Evolutionary conservation across 1,140 invertebrate species (phyloP), one percentile per base, ranked within the genome.

Genomic region (Calephelis virginiensis): DNA sequence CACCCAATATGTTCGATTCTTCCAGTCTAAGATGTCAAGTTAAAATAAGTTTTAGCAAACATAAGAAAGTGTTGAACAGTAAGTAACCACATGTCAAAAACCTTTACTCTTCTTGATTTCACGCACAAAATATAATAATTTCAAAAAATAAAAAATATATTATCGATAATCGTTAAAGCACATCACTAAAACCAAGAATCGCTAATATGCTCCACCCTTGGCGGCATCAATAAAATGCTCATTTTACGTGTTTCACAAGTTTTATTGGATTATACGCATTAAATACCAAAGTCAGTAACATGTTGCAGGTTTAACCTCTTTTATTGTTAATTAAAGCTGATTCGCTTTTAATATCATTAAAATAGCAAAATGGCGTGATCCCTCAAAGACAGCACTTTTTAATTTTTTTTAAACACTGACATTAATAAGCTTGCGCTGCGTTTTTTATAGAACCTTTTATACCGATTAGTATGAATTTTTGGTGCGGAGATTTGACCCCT

Each of bases 191-290:
- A 12, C 53, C 12, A 12, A 37, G 53, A 37, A 37, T 37, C 9
- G 6, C 28, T 17, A 28, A 56, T 56, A 28, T 56, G 53, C 28
- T 28, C 53, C 53, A 56, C 53, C 53, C 53, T 56, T 56, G 53
- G 53, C 53, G 53, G 14, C 6, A 56, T 56, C 53, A 56, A 56
- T 56, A 56, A 56, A 56, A 56, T 56, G 28, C 28, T 9, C 53
- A 56, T 17, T 56, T 56, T 56, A 56, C 53, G 53, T 56, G 17
- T 56, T 56, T 56, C 17, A 56, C 53, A 56, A 12, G 53, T 56
- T 56, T 56, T 56, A 56, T 56, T 17, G 28, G 17, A 28, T 56
- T 56, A 10, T 56, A 28, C 28, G 17, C 10, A 56, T 56, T 56
- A 56, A 56, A 56, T 8, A 56, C 53, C 53, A 12, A 56, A 56